These are phyloP conservation scores for Antigone vipio DNA, from an alignment of 2,113 vertebrate species.

Conservation along the genomic window DNA sequence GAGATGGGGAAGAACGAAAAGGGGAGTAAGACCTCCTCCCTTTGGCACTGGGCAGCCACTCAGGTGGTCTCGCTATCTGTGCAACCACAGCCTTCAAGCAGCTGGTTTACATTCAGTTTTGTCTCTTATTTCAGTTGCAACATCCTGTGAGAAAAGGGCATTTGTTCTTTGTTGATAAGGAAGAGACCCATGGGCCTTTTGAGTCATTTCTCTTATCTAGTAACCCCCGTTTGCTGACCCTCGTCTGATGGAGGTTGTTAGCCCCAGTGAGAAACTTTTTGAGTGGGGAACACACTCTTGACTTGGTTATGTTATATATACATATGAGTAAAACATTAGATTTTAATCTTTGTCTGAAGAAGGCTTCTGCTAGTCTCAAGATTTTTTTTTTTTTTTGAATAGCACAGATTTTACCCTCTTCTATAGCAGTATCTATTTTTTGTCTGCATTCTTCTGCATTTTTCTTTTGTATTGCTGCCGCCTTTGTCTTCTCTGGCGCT, in stretches of 20 bases:
- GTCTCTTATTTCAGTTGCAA: background rate
- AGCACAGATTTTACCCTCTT: background rate
- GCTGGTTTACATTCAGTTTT: background rate
- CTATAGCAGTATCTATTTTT: background rate
- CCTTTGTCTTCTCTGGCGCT: background rate
- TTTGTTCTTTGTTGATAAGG: background rate
- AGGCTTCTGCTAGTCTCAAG: background rate
- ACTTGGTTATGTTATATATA: background rate
- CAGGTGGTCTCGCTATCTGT: background rate
- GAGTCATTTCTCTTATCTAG: background rate
- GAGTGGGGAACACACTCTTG: background rate
- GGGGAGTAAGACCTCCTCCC: background rate
- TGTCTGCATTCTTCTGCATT: background rate
- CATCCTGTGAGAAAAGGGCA: background rate
- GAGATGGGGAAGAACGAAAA: background rate
- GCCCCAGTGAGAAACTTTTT: background rate
- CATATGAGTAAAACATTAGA: background rate
- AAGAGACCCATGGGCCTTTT: background rate
- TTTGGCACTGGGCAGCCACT: background rate
- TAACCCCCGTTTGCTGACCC: background rate
- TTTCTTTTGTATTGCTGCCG: background rate
- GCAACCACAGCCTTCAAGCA: background rate
- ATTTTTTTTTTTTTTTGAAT: background rate
- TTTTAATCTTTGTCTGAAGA: background rate
- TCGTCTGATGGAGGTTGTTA: background rate